These are phyloP conservation scores for Menidia menidia DNA, from an alignment of 2,797 vertebrate species.

Conservation along the genomic window DNA sequence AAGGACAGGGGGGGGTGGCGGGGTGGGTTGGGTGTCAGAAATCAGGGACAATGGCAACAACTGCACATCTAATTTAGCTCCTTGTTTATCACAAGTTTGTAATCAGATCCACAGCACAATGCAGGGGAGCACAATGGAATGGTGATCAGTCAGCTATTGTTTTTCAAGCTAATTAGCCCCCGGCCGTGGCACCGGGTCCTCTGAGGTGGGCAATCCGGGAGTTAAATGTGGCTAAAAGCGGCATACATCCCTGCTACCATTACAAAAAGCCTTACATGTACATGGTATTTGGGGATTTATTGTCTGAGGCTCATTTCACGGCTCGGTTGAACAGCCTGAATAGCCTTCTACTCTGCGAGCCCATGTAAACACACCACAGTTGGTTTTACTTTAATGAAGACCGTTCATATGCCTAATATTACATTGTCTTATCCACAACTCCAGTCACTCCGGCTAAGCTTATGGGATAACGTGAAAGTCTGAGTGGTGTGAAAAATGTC, in stretches of 20 bases:
- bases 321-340: constrained; percentile 53
- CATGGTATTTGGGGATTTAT: constrained; percentile 81
- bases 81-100: constrained; percentile 85
- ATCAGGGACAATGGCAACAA: constrained; percentile 87
- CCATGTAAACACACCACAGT: constrained; percentile 63
- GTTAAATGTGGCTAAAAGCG: constrained; percentile 83
- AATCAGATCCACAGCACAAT: constrained; percentile 83
- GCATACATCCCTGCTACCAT: constrained; percentile 70
- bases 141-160: constrained; percentile 87
- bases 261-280: constrained; percentile 85
- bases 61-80: constrained; percentile 87
- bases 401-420: constrained; percentile 70
- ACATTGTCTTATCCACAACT: constrained; percentile 48
- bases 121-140: constrained; percentile 81
- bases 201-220: constrained; percentile 65
- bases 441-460: constrained; percentile 37
- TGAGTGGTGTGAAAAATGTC: constrained; percentile 28
- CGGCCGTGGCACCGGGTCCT: constrained; percentile 72
- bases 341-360: constrained; percentile 46
- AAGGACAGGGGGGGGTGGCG: constrained; percentile 29
- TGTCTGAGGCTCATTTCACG: constrained; percentile 71
- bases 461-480: constrained; percentile 34
- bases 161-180: constrained; percentile 87
- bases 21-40: constrained; percentile 81
- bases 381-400: constrained; percentile 74